phyloP scores from a whole-genome alignment of 2,113 vertebrate species.

The Elephantulus edwardii region DNA sequence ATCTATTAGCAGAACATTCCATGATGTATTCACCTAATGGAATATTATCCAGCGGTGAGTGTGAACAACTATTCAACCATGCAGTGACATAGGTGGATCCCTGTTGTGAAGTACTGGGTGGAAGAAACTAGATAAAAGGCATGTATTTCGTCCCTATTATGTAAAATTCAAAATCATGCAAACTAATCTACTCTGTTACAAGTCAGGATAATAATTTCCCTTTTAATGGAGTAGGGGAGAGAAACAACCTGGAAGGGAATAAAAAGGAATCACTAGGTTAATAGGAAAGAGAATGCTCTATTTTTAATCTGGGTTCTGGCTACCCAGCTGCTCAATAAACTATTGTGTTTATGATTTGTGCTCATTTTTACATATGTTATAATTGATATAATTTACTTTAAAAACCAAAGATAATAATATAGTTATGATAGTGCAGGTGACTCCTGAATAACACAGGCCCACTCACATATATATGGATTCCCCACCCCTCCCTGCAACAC shows the following conservation, averaged over 20 bases:
- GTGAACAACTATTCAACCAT: neutral
- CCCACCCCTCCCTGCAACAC: too few relatives aligned
- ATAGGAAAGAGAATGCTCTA: neutral
- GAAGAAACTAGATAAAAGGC: constrained; percentile 4
- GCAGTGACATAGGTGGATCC: neutral
- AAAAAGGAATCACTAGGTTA: neutral
- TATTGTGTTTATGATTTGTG: neutral
- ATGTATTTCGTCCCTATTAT: too few relatives aligned
- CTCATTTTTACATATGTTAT: neutral
- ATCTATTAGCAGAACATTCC: neutral
- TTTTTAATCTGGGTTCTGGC: neutral
- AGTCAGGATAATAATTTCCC: neutral
- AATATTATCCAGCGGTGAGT: neutral
- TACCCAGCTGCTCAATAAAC: neutral
- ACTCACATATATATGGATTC: too few relatives aligned
- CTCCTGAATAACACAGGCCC: too few relatives aligned
- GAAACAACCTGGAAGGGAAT: neutral
- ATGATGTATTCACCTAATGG: neutral
- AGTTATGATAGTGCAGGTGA: too few relatives aligned
- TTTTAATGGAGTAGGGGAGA: neutral
- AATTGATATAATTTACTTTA: neutral
- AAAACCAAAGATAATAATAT: neutral
- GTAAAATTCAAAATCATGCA: neutral
- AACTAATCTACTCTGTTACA: neutral
- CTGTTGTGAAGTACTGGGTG: neutral